These are phyloP conservation scores for Chrysomallon squamiferum DNA, from an alignment of 1,140 invertebrate species.

Conservation along the genomic window DNA sequence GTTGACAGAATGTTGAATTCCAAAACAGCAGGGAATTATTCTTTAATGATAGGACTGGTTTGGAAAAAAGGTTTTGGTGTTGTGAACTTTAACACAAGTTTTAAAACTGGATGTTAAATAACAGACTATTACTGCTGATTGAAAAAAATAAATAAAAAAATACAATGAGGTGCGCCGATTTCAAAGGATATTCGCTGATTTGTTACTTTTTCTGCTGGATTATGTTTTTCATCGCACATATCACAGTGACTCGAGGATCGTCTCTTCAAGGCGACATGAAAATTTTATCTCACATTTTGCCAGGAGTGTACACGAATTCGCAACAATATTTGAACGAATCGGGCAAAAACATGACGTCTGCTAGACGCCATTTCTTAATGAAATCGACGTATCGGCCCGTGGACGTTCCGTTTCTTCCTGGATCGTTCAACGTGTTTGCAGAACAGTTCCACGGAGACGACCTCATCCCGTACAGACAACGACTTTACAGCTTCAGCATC, in stretches of 20 bases:
- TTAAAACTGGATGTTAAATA: too few species aligned
- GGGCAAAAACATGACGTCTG: neutral
- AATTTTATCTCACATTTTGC: constrained; percentile 21
- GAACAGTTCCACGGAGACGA: constrained; percentile 25
- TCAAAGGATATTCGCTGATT: too few species aligned
- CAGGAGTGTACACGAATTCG: constrained; percentile 25
- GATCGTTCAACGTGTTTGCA: constrained; percentile 24
- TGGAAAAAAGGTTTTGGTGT: too few species aligned
- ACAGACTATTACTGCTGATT: too few species aligned
- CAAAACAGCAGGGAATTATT: too few species aligned
- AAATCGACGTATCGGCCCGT: constrained; percentile 23
- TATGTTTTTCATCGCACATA: too few species aligned
- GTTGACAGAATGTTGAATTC: too few species aligned
- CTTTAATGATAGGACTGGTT: too few species aligned
- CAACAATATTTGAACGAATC: constrained; percentile 26
- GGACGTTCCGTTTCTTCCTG: constrained; percentile 17
- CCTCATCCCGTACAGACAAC: constrained; percentile 20
- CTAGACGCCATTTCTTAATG: constrained; percentile 20
- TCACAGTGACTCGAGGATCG: neutral
- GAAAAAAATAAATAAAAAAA: too few species aligned
- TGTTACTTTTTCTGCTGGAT: too few species aligned
- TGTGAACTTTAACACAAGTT: too few species aligned
- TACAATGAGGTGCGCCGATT: too few species aligned
- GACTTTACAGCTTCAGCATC: constrained; percentile 16
- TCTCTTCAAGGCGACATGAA: constrained; percentile 17